Evolutionary conservation across 1,140 invertebrate species (phyloP), one percentile per base, ranked within the genome.

Genomic region (Copidosoma floridanum): DNA sequence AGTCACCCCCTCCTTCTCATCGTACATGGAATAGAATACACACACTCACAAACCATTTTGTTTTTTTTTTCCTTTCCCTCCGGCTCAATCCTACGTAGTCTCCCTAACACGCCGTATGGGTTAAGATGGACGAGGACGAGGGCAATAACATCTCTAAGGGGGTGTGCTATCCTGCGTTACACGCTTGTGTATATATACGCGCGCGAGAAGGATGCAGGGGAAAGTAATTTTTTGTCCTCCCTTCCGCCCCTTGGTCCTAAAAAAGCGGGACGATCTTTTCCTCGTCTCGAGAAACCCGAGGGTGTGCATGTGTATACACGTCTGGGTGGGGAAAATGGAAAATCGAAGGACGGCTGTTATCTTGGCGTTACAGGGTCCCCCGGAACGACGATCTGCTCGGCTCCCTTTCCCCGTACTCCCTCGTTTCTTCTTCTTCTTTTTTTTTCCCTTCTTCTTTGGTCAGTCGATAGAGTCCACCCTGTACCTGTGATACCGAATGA

Each of bases 321-420:
- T n/a, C n/a, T n/a, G 14, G 23, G 23, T 20, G 20, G 18, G 40
- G 29, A 35, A 47, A 47, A 47, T 55, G 56, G 63, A 37, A 70
- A 68, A 67, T 69, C 54, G 68, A 58, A 62, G 44, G 46, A 16
- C 38, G 8, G 29, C 47, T 40, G 57, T 37, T 59, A 59, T 51
- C 47, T n/a, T n/a, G 18, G 27, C 38, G 24, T 52, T 57, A 50
- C 46, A 40, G 27, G 55, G 23, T n/a, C n/a, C n/a, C n/a, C n/a
- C 29, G 29, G 6, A 32, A 12, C 29, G 29, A 32, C 29, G 29
- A 12, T 32, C 29, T n/a, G 29, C 29, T 6, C 29, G 29, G 12
- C n/a, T 32, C 29, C 6, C 29, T 5, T 16, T 41, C 16, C 38
- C 16, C 38, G 6, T 14, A 8, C 38, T 41, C 38, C 16, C 38